Percentiles rank a stretch among this genome's conserved stretches.
Conservation (phyloP, 1,140 invertebrate genomes). For the Halictus rubicundus region DNA sequence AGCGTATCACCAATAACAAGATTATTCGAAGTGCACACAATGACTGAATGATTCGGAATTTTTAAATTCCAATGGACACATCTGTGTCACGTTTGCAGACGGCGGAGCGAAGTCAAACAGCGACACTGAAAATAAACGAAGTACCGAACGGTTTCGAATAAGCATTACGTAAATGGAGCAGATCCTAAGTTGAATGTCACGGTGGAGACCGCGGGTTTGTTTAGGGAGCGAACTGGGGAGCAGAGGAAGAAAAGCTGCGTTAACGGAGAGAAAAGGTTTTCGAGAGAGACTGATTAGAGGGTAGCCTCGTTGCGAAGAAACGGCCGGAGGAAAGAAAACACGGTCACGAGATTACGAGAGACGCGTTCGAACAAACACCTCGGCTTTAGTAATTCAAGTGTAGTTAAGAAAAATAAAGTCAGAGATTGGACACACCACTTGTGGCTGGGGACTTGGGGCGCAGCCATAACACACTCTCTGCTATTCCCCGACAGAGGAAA, state of each 20-base stretch:
- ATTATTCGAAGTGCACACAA: too few species aligned
- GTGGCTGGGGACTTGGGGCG: slow-evolving; percentile 4
- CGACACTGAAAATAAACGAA: background rate
- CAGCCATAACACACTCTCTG: slow-evolving; percentile 12
- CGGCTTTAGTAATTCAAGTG: slow-evolving; percentile 39
- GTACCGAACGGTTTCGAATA: too few species aligned
- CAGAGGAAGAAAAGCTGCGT: background rate
- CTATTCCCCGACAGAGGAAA: background rate
- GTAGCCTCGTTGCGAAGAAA: slow-evolving; percentile 22
- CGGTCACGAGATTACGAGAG: slow-evolving; percentile 16
- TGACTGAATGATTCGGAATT: too few species aligned
- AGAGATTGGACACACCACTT: slow-evolving; percentile 26
- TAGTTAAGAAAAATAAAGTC: slow-evolving; percentile 38
- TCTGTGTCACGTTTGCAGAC: background rate
- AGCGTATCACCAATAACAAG: too few species aligned
- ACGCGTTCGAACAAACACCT: slow-evolving; percentile 36
- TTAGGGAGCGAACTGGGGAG: background rate
- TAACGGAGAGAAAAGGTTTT: slow-evolving; percentile 5
- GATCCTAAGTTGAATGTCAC: background rate
- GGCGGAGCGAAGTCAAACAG: background rate
- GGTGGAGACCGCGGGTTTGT: slow-evolving; percentile 10
- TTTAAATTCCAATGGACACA: background rate
- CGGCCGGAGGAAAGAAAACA: slow-evolving; percentile 39
- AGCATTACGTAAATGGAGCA: slow-evolving; percentile 18
- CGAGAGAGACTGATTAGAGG: slow-evolving; percentile 34